Percentiles rank a stretch among this genome's conserved stretches.
Conservation (phyloP, 2,113 vertebrate species). For the Oxyruncus cristatus region DNA sequence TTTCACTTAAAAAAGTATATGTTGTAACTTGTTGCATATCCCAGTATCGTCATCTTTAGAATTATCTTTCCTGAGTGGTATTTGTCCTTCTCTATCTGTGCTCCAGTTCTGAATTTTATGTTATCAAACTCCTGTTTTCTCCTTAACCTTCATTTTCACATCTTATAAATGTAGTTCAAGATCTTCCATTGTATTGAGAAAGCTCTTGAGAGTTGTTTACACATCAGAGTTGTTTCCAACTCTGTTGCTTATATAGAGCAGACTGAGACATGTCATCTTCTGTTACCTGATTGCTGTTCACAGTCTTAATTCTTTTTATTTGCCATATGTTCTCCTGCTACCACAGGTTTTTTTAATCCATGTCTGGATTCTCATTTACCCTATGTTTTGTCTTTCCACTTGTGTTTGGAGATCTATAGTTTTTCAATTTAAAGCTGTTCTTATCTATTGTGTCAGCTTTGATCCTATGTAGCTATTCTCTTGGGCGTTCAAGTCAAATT, state of each 20-base stretch:
- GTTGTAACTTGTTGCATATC: neutral
- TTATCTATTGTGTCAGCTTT: neutral
- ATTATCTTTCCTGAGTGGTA: neutral
- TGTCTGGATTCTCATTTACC: neutral
- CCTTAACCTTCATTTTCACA: neutral
- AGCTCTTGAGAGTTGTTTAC: neutral
- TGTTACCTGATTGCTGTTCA: neutral
- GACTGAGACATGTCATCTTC: neutral
- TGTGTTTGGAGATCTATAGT: neutral
- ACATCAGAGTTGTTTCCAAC: neutral
- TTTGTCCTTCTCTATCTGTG: neutral
- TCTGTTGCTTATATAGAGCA: neutral
- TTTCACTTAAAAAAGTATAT: neutral
- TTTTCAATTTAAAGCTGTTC: neutral
- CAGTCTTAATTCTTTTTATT: neutral
- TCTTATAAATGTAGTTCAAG: neutral
- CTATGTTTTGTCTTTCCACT: neutral
- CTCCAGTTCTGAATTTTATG: neutral
- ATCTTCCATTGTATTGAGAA: neutral
- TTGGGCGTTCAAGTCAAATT: neutral
- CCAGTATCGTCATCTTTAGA: neutral
- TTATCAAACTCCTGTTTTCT: neutral
- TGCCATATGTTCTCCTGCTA: neutral
- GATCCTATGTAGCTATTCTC: neutral
- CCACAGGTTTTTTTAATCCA: neutral